Percentiles rank a stretch among this genome's conserved stretches.
Conservation (phyloP, 2,888 invertebrate species). For the Dryobotodes eremita region DNA sequence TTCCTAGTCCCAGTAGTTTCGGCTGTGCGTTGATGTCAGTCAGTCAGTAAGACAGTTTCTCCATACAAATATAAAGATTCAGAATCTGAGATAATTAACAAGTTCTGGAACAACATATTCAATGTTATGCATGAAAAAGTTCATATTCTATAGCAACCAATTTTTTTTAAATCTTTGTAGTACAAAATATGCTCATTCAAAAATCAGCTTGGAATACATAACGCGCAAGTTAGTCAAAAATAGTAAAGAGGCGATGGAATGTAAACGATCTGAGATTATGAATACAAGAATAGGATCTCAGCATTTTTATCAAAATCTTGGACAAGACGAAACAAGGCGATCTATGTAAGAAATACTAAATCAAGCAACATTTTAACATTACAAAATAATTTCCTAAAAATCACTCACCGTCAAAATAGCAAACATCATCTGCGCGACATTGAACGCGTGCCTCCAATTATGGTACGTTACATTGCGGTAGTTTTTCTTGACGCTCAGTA, state of each 20-base stretch:
- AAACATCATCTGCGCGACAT: conserved; percentile 99
- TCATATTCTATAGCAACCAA: too few species aligned
- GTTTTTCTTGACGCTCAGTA: conserved; percentile 98
- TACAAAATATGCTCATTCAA: not conserved
- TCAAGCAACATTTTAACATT: not conserved
- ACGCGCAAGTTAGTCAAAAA: not conserved
- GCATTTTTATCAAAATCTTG: not conserved
- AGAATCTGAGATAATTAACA: not conserved
- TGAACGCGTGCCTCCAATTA: conserved; percentile 99
- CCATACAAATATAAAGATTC: too few species aligned
- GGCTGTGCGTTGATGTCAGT: too few species aligned
- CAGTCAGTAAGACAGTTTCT: too few species aligned
- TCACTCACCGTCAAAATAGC: conserved; percentile 96
- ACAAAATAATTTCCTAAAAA: not conserved
- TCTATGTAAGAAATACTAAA: not conserved
- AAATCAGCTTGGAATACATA: not conserved
- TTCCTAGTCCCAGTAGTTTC: too few species aligned
- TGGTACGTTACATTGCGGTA: conserved; percentile 98
- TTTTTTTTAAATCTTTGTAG: too few species aligned
- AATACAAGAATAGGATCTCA: not conserved
- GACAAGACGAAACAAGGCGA: not conserved
- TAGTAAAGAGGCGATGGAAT: not conserved
- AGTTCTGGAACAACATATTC: not conserved
- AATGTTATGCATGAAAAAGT: not conserved
- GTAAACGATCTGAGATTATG: not conserved